Evolutionary conservation across 2,113 vertebrate species (phyloP).

Genomic region (Clarias gariepinus): DNA sequence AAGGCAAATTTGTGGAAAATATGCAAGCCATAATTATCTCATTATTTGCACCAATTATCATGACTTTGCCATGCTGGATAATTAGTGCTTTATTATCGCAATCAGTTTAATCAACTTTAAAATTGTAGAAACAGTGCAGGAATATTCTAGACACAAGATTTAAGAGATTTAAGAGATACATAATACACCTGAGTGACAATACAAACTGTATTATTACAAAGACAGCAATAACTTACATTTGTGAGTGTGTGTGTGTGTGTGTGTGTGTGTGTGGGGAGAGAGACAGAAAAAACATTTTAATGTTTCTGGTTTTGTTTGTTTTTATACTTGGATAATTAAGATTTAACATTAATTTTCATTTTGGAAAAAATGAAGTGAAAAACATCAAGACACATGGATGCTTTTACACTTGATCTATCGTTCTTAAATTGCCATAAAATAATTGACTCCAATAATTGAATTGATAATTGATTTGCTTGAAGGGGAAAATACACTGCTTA

Average conservation of each 20-base stretch:
- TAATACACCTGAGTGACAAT: constrained; percentile 21
- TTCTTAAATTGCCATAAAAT: no score
- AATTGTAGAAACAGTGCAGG: constrained; percentile 5
- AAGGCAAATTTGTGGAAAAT: constrained; percentile 6
- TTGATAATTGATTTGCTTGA: no score
- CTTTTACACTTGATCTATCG: no score
- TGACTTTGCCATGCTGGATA: constrained; percentile 15
- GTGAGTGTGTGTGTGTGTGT: not conserved
- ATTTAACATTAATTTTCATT: not conserved
- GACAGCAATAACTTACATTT: not conserved
- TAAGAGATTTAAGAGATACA: constrained; percentile 26
- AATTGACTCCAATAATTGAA: no score
- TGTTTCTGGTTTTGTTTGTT: not conserved
- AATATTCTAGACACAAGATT: constrained; percentile 19
- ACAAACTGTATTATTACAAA: constrained; percentile 14
- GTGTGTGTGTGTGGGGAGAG: not conserved
- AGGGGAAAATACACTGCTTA: no score
- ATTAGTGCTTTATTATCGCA: constrained; percentile 28
- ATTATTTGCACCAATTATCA: constrained; percentile 31
- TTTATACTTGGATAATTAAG: not conserved
- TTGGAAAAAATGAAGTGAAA: not conserved
- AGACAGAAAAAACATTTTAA: not conserved
- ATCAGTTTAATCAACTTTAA: constrained; percentile 35
- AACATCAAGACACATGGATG: not conserved
- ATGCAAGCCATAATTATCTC: constrained; percentile 18